Conservation (phyloP, 1,140 invertebrate species). For the Hyles vespertilio region DNA sequence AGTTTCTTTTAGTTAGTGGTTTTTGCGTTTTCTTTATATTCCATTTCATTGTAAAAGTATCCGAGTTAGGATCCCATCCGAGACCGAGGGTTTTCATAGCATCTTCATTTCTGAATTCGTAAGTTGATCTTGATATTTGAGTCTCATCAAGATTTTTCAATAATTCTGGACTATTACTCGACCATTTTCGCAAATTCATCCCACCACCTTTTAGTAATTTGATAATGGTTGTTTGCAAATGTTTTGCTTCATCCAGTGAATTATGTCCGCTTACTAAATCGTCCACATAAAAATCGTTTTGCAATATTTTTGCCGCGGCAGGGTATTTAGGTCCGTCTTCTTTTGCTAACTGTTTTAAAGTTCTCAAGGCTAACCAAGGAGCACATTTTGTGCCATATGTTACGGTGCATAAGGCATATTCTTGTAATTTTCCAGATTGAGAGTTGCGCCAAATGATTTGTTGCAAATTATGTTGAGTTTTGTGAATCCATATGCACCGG, state of each 20-base stretch:
- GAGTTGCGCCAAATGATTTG: constrained; percentile 6
- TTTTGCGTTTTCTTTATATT: constrained; percentile 3
- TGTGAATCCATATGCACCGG: constrained; percentile 29
- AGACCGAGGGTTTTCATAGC: constrained; percentile 18
- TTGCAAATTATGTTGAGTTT: constrained; percentile 8
- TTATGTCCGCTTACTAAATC: constrained; percentile 13
- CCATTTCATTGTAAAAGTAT: no score
- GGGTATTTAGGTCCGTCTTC: constrained; percentile 15
- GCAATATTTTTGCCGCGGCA: constrained; percentile 9
- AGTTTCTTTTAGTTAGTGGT: constrained; percentile 11
- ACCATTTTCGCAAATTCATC: constrained; percentile 25
- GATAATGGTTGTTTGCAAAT: constrained; percentile 11
- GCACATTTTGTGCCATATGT: not conserved
- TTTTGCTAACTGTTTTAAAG: constrained; percentile 8
- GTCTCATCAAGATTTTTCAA: constrained; percentile 12
- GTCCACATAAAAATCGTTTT: constrained; percentile 17
- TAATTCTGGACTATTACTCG: constrained; percentile 13
- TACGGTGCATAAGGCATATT: not conserved
- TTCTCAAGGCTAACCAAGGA: not conserved
- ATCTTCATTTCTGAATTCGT: constrained; percentile 8
- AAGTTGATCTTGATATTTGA: not conserved
- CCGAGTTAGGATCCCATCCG: constrained; percentile 8
- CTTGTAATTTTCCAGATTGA: not conserved
- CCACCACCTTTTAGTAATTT: constrained; percentile 18
- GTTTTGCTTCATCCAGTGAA: constrained; percentile 23